phyloP scores from a whole-genome alignment of 2,888 invertebrate genomes.

The Hirtodrosophila histrioides region DNA sequence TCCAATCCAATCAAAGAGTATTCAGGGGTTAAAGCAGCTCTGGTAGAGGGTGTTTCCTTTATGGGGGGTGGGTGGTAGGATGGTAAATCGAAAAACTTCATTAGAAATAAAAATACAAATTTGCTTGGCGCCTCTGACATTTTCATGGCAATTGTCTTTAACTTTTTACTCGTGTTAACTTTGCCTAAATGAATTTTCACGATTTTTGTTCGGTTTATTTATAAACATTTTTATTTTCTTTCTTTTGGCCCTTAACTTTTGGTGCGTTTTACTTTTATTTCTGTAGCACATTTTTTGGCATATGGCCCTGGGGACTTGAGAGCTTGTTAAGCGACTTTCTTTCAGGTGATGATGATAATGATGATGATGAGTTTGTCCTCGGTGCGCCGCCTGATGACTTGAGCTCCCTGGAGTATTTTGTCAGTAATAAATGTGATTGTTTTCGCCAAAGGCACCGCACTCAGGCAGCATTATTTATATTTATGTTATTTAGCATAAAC shows the following conservation, averaged over 20 bases:
- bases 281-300: constrained; percentile 45
- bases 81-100: constrained; percentile 48
- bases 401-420: constrained; percentile 59
- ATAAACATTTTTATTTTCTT: constrained; percentile 26
- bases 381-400: constrained; percentile 55
- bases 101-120: constrained; percentile 55
- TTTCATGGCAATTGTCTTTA: constrained; percentile 59
- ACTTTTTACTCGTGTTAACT: constrained; percentile 59
- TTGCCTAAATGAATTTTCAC: constrained; percentile 69
- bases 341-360: constrained; percentile 55
- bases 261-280: constrained; percentile 45
- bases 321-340: constrained; percentile 68
- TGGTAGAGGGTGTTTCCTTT: background rate
- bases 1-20: constrained; percentile 57
- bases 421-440: constrained; percentile 74
- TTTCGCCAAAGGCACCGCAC: constrained; percentile 51
- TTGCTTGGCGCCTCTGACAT: constrained; percentile 46
- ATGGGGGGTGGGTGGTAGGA: constrained; percentile 13
- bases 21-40: constrained; percentile 11
- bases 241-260: background rate
- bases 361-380: constrained; percentile 38
- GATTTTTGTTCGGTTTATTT: constrained; percentile 30
- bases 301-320: constrained; percentile 65
- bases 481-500: constrained; percentile 65
- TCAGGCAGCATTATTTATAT: constrained; percentile 51